Evolutionary conservation across 1,140 invertebrate species (phyloP).

Genomic region (Drosophila nigromelanica): DNA sequence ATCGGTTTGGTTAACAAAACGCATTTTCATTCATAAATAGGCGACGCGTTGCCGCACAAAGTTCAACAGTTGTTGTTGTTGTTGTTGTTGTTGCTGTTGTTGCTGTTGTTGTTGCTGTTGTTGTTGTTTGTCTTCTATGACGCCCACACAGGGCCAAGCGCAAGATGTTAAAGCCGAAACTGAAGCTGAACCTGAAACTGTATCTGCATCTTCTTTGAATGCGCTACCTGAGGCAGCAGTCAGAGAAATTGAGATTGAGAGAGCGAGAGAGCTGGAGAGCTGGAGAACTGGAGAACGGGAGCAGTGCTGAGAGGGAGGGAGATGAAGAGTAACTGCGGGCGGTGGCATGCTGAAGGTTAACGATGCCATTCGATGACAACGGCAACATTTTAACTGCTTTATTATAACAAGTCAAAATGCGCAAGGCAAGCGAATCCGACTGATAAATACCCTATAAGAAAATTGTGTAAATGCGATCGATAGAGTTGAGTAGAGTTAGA

Average conservation of each 20-base stretch:
- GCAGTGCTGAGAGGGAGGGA: neutral
- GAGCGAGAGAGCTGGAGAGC: neutral
- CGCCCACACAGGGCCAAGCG: constrained; percentile 29
- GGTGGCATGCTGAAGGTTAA: constrained; percentile 42
- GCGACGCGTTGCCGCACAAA: constrained; percentile 47
- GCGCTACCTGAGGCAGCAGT: constrained; percentile 28
- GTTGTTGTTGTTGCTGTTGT: neutral
- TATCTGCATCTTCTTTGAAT: constrained; percentile 15
- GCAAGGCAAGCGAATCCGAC: constrained; percentile 12
- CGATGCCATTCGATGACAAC: constrained; percentile 46
- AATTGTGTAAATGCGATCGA: too few relatives aligned
- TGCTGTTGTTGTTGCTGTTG: neutral
- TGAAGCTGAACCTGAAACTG: constrained; percentile 12
- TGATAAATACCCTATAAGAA: constrained; percentile 4
- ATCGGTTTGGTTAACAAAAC: constrained; percentile 8
- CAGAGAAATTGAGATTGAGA: neutral
- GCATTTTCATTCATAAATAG: constrained; percentile 44
- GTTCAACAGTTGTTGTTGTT: constrained; percentile 41
- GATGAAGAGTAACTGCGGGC: neutral
- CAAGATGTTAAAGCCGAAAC: constrained; percentile 17
- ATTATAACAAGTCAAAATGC: constrained; percentile 52
- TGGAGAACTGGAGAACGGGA: too few relatives aligned
- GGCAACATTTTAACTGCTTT: constrained; percentile 66
- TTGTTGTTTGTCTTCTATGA: constrained; percentile 11
- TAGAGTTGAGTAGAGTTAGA: too few relatives aligned